Conservation (phyloP, 1,140 invertebrate genomes). For the Lepidurus apus region DNA sequence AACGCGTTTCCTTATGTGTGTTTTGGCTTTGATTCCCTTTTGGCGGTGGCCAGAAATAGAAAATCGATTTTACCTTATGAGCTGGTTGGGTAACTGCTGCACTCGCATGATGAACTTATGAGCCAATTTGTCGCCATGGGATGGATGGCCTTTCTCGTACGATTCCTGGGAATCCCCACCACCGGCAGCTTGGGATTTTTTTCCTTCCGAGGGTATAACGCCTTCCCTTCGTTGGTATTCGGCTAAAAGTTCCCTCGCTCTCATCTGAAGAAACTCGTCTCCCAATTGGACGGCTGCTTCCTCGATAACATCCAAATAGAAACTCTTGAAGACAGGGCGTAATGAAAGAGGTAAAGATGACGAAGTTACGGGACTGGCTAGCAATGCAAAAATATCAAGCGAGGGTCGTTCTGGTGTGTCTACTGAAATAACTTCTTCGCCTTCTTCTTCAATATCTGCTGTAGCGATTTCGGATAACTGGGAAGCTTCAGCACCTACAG, state of each 20-base stretch:
- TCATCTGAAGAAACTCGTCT: constrained; percentile 52
- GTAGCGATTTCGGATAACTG: constrained; percentile 53
- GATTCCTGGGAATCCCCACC: constrained; percentile 49
- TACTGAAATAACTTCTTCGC: constrained; percentile 59
- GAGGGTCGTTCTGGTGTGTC: constrained; percentile 61
- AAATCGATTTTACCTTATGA: constrained; percentile 58
- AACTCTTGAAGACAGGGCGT: constrained; percentile 28
- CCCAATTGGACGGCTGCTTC: constrained; percentile 25
- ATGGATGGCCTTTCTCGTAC: constrained; percentile 69
- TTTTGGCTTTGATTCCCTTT: constrained; percentile 30
- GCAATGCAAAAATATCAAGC: constrained; percentile 55
- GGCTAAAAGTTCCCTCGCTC: constrained; percentile 51
- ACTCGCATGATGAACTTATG: constrained; percentile 69
- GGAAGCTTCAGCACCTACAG: constrained; percentile 40
- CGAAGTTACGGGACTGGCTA: constrained; percentile 53
- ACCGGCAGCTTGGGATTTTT: constrained; percentile 23
- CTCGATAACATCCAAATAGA: constrained; percentile 32
- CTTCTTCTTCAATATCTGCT: constrained; percentile 61
- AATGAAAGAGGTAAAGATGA: constrained; percentile 38
- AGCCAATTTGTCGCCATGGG: constrained; percentile 73
- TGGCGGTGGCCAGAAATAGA: constrained; percentile 30
- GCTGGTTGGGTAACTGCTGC: constrained; percentile 68
- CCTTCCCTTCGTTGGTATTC: constrained; percentile 58
- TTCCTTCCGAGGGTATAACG: constrained; percentile 41
- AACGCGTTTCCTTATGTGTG: not conserved